Conservation (phyloP, 2,113 vertebrate species). For the Promerops cafer region DNA sequence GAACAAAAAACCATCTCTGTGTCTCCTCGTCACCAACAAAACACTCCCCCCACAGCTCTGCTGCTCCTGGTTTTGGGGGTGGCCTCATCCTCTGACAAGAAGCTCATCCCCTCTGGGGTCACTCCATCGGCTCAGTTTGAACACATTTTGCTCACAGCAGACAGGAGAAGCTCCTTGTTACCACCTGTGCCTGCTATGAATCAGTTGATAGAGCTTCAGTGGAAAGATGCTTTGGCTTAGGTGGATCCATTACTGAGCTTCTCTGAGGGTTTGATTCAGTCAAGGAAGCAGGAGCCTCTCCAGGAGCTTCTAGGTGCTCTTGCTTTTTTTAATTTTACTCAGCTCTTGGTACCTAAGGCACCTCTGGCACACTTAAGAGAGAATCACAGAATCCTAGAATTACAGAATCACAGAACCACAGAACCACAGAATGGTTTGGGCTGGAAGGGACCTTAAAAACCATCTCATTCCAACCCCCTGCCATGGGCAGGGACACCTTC, state of each 20-base stretch:
- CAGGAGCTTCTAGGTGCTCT: neutral
- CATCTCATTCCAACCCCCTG: neutral
- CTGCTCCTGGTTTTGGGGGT: neutral
- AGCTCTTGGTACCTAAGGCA: neutral
- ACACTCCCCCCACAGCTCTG: neutral
- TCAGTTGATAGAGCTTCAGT: accelerated
- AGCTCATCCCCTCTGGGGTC: neutral
- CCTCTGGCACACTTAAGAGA: neutral
- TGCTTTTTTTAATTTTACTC: neutral
- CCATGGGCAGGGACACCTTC: neutral
- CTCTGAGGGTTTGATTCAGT: neutral
- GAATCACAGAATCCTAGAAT: neutral
- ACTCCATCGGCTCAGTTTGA: neutral
- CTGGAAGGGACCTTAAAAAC: neutral
- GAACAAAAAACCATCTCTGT: neutral
- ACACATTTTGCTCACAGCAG: neutral
- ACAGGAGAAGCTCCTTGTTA: neutral
- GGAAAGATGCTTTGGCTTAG: neutral
- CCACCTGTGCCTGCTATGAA: neutral
- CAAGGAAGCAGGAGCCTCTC: neutral
- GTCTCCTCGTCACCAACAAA: neutral
- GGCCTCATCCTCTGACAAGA: neutral
- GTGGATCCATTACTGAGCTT: neutral
- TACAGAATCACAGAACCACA: neutral
- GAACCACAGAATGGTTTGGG: neutral